These are phyloP conservation scores for Agriopis leucophaearia DNA, from an alignment of 2,888 invertebrate species.

Conservation along the genomic window DNA sequence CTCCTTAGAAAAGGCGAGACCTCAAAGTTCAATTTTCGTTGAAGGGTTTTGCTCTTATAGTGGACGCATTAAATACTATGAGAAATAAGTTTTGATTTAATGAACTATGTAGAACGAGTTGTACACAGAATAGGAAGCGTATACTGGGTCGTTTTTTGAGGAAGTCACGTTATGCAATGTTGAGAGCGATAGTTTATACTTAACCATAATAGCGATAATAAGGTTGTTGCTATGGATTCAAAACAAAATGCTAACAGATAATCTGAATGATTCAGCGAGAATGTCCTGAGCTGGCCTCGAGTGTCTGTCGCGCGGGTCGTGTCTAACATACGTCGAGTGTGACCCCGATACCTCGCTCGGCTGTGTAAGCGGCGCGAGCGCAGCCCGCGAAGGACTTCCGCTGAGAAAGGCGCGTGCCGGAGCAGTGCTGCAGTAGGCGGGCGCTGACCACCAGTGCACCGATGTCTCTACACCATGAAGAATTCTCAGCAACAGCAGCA, in stretches of 20 bases:
- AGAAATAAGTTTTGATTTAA: neutral
- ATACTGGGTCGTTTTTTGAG: neutral
- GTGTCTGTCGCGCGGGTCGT: conserved; percentile 15
- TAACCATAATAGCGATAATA: neutral
- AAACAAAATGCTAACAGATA: neutral
- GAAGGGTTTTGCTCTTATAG: too few relatives aligned
- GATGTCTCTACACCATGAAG: neutral
- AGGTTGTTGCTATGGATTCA: neutral
- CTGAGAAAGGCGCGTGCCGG: conserved; percentile 5
- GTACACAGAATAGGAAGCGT: neutral
- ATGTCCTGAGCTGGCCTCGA: conserved; percentile 9
- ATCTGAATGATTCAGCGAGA: conserved; percentile 15
- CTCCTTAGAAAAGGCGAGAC: too few relatives aligned
- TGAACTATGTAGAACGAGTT: conserved; percentile 7
- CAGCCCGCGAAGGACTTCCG: conserved; percentile 14
- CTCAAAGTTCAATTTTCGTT: too few relatives aligned
- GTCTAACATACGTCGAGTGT: conserved; percentile 7
- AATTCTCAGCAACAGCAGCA: neutral
- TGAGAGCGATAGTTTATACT: neutral
- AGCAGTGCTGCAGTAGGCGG: neutral
- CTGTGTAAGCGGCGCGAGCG: conserved; percentile 5
- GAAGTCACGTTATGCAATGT: conserved; percentile 5
- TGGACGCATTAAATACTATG: too few relatives aligned
- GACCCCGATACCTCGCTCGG: conserved; percentile 15
- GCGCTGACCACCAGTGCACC: neutral